Evolutionary conservation across 1,140 invertebrate species (phyloP), one percentile per base, ranked within the genome.

Genomic region (Planococcus citri): DNA sequence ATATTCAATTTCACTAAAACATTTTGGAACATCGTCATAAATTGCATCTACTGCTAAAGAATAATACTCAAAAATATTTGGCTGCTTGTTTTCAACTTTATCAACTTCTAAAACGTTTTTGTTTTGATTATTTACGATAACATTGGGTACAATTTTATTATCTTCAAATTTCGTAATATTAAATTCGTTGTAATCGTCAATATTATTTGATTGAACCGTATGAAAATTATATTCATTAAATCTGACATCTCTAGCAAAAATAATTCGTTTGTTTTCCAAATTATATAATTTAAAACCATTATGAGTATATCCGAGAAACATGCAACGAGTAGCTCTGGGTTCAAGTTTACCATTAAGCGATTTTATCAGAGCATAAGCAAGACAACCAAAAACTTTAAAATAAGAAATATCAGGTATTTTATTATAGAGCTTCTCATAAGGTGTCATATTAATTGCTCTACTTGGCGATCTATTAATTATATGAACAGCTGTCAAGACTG

Each of bases 321-420:
- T 69, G 17, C 60, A 69, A 24, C 71, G 64, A 38, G 64, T 61
- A 33, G 70, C 61, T 69, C 72, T 73, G 20, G 58, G 33, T 64
- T 79, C 76, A 71, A 73, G 78, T 70, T 79, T 80, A 27, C 68
- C 70, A 61, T 71, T 68, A 12, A 70, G 74, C 9, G 73, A 68
- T 22, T 70, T 74, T 10, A 74, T 68, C 25, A 72, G 70, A 37
- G 68, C 68, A 68, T 70, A 74, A 9, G 68, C 75, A 61, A 70
- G 68, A 33, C 72, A 74, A 20, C 77, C 77, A 73, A 78, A 77
- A 24, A 78, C 70, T n/a, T 70, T 27, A 6, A 78, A 27, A 70
- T 78, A 70, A 22, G 58, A 71, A 10, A 76, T 57, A 68, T 71
- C 68, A 57, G 72, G 71, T 69, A 72, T 74, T 41, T 57, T 69